phyloP scores from a whole-genome alignment of 2,113 vertebrate genomes.

The Takifugu bimaculatus region DNA sequence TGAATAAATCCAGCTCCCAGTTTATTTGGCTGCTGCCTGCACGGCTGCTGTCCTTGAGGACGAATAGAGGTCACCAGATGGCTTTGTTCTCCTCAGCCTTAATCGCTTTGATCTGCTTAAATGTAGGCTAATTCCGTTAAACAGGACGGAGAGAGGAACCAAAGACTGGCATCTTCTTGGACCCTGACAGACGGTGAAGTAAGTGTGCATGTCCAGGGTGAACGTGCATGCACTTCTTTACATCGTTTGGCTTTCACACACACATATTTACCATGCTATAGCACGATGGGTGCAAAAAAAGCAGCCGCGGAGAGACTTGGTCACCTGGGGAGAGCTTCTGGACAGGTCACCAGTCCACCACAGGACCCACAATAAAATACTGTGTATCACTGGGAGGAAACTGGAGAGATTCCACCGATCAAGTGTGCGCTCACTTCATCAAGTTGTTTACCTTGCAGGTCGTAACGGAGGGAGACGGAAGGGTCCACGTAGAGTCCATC shows the following conservation, averaged over 20 bases:
- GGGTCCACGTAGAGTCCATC: slow-evolving; percentile 87
- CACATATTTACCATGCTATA: no score
- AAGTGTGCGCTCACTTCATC: no score
- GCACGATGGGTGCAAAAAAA: no score
- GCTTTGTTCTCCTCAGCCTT: slow-evolving; percentile 42
- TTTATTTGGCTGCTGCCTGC: background rate
- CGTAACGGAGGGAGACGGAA: slow-evolving; percentile 80
- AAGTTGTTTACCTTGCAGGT: slow-evolving; percentile 50
- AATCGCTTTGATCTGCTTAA: slow-evolving; percentile 72
- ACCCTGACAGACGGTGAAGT: slow-evolving; percentile 68
- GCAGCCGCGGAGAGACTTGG: no score
- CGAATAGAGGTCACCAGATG: background rate
- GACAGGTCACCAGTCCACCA: no score
- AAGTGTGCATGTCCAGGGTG: slow-evolving; percentile 41
- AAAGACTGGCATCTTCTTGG: slow-evolving; percentile 47
- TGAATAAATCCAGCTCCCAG: slow-evolving; percentile 24
- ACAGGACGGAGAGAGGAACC: slow-evolving; percentile 45
- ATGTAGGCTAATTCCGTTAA: slow-evolving; percentile 74
- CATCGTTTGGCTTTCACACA: no score
- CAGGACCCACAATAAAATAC: no score
- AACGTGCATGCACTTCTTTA: background rate
- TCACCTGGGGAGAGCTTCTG: no score
- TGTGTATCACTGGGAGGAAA: no score
- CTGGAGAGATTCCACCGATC: no score
- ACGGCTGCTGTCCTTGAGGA: slow-evolving; percentile 15